Conservation (phyloP, 2,113 vertebrate genomes). For the Austrofundulus limnaeus region DNA sequence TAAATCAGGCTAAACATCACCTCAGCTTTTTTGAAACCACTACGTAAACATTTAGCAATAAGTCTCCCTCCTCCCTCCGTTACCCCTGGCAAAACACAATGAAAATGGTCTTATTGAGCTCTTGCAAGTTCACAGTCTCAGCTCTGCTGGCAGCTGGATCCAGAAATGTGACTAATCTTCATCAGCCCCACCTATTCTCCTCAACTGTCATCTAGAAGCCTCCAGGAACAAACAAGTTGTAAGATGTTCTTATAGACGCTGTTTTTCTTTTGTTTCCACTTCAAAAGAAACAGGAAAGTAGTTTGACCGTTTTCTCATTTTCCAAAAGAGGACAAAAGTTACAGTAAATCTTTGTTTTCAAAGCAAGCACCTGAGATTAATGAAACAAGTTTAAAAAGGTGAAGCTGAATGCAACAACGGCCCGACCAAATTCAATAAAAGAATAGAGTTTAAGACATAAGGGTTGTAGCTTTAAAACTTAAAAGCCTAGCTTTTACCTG, state of each 20-base stretch:
- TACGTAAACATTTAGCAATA: conserved; percentile 43
- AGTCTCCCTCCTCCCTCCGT: not conserved
- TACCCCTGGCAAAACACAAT: not conserved
- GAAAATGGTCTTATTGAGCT: not conserved
- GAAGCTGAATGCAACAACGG: too few species aligned
- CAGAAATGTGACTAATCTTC: conserved; percentile 60
- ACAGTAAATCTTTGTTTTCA: too few species aligned
- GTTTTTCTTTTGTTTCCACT: not conserved
- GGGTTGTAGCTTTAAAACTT: too few species aligned
- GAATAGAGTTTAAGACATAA: too few species aligned
- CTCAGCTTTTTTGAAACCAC: conserved; percentile 34
- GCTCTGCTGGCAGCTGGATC: conserved; percentile 45
- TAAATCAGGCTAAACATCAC: conserved; percentile 21
- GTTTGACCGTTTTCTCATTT: not conserved
- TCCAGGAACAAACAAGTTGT: conserved; percentile 11
- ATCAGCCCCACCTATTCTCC: conserved; percentile 57
- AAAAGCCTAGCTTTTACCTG: too few species aligned
- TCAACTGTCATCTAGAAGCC: conserved; percentile 10
- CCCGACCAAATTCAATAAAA: too few species aligned
- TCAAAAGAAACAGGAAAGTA: not conserved
- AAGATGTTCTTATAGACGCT: not conserved
- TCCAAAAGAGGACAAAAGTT: too few species aligned
- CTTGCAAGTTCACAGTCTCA: conserved; percentile 48
- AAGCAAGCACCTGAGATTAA: too few species aligned
- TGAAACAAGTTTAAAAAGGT: too few species aligned